Evolutionary conservation across 2,888 invertebrate species (phyloP).

Genomic region (Agrochola lota): DNA sequence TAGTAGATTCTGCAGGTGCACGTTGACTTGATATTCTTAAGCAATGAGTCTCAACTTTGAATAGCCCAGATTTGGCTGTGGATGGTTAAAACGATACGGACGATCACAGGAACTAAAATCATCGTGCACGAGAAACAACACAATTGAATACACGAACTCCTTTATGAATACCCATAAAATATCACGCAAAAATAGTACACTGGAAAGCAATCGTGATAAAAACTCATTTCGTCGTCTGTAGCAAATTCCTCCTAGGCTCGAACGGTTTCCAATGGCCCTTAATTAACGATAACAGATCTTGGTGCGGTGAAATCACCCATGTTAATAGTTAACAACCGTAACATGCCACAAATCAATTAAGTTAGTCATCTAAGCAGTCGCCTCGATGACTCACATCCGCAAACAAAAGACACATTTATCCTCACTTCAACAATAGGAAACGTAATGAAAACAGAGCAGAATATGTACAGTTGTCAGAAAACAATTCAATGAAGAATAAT

Average conservation of each 20-base stretch:
- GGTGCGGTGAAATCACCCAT: slow-evolving; percentile 79
- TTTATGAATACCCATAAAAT: slow-evolving; percentile 19
- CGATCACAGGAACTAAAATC: background rate
- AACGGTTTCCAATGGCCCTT: slow-evolving; percentile 54
- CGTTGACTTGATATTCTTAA: background rate
- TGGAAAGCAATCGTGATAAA: slow-evolving; percentile 37
- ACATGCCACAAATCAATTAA: slow-evolving; percentile 86
- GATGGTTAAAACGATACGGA: background rate
- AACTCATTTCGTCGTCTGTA: slow-evolving; percentile 48
- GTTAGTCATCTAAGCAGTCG: slow-evolving; percentile 83
- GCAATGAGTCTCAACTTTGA: background rate
- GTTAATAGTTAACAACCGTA: slow-evolving; percentile 83
- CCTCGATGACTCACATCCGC: slow-evolving; percentile 80
- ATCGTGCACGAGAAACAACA: slow-evolving; percentile 21
- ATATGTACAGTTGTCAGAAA: slow-evolving; percentile 62
- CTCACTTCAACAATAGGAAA: slow-evolving; percentile 70
- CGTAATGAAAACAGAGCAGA: slow-evolving; percentile 66
- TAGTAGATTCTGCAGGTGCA: slow-evolving; percentile 28
- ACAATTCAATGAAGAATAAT: slow-evolving; percentile 58
- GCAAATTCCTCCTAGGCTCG: slow-evolving; percentile 46
- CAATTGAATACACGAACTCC: slow-evolving; percentile 10
- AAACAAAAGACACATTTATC: slow-evolving; percentile 75
- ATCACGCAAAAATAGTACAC: background rate
- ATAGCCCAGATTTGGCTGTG: background rate
- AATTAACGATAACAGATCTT: slow-evolving; percentile 66